Evolutionary conservation across 2,888 invertebrate species (phyloP), one percentile per base, ranked within the genome.

Genomic region (Platycheirus rosarum): DNA sequence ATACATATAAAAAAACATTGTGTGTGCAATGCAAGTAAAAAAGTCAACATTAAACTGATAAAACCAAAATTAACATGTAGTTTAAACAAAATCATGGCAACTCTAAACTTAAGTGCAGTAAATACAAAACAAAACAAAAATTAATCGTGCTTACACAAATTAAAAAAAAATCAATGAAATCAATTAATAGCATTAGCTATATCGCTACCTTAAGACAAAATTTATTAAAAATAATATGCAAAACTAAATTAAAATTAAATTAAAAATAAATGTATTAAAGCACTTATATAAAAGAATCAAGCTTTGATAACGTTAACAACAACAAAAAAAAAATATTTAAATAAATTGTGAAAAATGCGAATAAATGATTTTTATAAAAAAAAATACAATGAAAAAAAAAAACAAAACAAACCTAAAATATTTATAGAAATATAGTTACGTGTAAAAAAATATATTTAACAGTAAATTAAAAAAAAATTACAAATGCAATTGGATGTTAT

Each of bases 161-260:
- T 48, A 75, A 76, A 68, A 74, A 48, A 69, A 73, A 48, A 29
- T 55, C 53, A 80, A 73, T 48, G 68, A 84, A 75, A 71, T 79
- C 75, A 79, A 85, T 71, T 80, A 84, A 84, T 68, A 85, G 85
- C 85, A 85, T 80, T 84, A 84, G 84, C 85, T 86, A 85, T 86
- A 85, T 85, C 85, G 85, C 84, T 80, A 86, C 84, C 80, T 84
- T 85, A 76, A 78, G 82, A 75, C 57, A 69, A 49, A 51, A 57
- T 53, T 71, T 68, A 85, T 78, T 78, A 82, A 42, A n/a, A 7
- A 79, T 69, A 75, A 71, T 78, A 77, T 75, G 85, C 84, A 84
- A 84, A 84, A 84, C 63, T 66, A 49, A 42, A 69, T 51, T 42
- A 75, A 46, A 57, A 73, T n/a, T 37, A 63, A 40, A 55, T 49